Base-by-base conservation (phyloP, 2,797 vertebrate genomes). In the Tragelaphus oryx region DNA sequence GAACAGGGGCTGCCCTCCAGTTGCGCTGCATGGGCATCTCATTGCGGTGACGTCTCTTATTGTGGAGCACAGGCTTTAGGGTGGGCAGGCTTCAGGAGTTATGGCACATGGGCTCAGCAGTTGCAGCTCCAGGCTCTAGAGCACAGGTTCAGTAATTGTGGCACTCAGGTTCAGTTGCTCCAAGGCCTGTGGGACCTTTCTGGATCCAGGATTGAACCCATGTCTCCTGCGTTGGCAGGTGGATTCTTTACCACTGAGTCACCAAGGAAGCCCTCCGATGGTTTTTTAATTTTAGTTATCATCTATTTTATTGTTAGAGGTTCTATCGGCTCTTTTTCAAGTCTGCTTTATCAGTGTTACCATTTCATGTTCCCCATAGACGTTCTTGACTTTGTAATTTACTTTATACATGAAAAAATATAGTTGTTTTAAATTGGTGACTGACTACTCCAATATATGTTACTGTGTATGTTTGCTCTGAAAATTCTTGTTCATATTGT, bases 71-170 rank as follows among this genome's bases (percentile, higher is more conserved):
- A 41, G 20, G 65, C 65, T 71, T 71, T 6, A 6, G 33, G 18
- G 3, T 41, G 65, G 65, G 65, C 37, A 41, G 20, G 68, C 68
- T 71, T 71, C 68, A 4, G 68, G 13, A 71, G 37, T 7, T 2
- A 41, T 0, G 1, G 68, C 20, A 24, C 11, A 0, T 2, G 37
- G 37, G 22, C 68, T 13, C 20, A 41, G 37, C 2, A 13, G 11
- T 4, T 41, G 68, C 11, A 24, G 68, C 68, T 71, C 33, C 6
- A 24, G 68, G 68, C 68, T 24, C 68, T 41, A 4, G 37, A 71
- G 37, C 37, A 4, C 68, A 71, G 20, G 22, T 3, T 71, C 20
- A 4, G 7, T 41, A 24, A 6, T 13, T 71, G 68, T 24, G 37
- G 37, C 6, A 5, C 11, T 22, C 11, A 6, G 11, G 68, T 13